Conservation (phyloP, 2,888 invertebrate species). For the Octodonta nipae region DNA sequence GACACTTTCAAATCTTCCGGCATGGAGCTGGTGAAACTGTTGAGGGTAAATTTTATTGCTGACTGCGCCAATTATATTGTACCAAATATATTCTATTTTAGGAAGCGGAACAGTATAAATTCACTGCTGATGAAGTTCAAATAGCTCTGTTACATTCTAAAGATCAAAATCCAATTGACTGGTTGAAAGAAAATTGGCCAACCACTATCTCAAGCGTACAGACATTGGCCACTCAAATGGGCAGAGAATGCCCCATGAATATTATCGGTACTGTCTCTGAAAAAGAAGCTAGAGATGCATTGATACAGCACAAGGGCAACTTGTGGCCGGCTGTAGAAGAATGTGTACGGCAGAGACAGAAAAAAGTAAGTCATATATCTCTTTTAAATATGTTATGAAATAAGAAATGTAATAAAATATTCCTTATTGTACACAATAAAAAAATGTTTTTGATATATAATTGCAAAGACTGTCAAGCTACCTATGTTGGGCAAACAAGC, state of each 20-base stretch:
- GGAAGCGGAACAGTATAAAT: conserved; percentile 74
- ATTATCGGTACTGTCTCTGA: conserved; percentile 62
- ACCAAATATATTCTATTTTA: conserved; percentile 20
- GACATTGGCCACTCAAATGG: conserved; percentile 70
- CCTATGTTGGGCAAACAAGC: too few relatives aligned
- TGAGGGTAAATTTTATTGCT: conserved; percentile 47
- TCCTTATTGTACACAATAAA: too few relatives aligned
- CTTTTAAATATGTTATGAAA: too few relatives aligned
- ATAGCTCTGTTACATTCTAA: conserved; percentile 70
- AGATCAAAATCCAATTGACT: conserved; percentile 61
- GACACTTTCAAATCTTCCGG: conserved; percentile 49
- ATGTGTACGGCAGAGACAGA: conserved; percentile 72
- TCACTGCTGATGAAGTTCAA: conserved; percentile 76
- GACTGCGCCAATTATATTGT: not conserved
- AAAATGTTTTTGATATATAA: too few relatives aligned
- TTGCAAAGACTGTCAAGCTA: too few relatives aligned
- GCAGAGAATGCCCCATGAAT: conserved; percentile 61
- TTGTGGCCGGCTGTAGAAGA: conserved; percentile 83
- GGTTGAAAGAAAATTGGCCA: conserved; percentile 76
- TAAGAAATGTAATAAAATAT: too few relatives aligned
- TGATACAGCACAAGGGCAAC: conserved; percentile 71
- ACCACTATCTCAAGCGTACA: conserved; percentile 75
- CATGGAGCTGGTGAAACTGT: conserved; percentile 63
- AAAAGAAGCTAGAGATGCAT: conserved; percentile 67
- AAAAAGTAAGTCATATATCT: conserved; percentile 56